Base-by-base conservation (phyloP, 2,888 invertebrate species). In the Cantharis rufa region DNA sequence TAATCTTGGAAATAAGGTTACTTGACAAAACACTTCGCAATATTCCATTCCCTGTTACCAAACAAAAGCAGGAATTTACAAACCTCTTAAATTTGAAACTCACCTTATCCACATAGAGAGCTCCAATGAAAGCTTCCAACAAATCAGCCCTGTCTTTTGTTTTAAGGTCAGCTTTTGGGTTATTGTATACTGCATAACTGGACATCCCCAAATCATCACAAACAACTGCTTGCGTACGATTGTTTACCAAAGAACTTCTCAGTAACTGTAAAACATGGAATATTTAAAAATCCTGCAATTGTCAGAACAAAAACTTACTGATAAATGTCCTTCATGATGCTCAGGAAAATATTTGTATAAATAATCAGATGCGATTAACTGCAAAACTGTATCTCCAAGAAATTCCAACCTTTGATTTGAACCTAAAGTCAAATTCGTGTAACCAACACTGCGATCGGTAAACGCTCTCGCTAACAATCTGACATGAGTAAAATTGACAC, bases 321-420 rank as follows among this genome's bases (percentile, higher is more conserved):
- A 98, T 77, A 99, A 90, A 90, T 99, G 99, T 0, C 99, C 99
- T 89, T 99, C 99, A 85, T 99, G 99, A 91, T 99, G 99, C 82
- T 98, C 97, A 0, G 99, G 99, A 87, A 99, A 99, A 89, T 94
- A 96, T 78, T 96, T 93, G 88, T 98, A 99, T n/a, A 99, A 91
- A 86, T 97, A 95, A 85, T 98, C 98, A 0, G 99, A 98, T 10
- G 98, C 96, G 32, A 99, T 96, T 32, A 99, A 90, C 87, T 99
- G 99, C 68, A 99, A 89, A 7, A 99, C 98, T 0, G 99, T 99
- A 87, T 99, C 99, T 0, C 99, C 99, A 0, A 96, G 90, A 89
- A 99, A 99, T 89, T 99, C 99, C 75, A 99, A 90, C 9, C 99
- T 91, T 88, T 99, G 99, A 90, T 99, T 99, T 48, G 99, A 98